phyloP scores from a whole-genome alignment of 2,113 vertebrate species.

The Shinisaurus crocodilurus region DNA sequence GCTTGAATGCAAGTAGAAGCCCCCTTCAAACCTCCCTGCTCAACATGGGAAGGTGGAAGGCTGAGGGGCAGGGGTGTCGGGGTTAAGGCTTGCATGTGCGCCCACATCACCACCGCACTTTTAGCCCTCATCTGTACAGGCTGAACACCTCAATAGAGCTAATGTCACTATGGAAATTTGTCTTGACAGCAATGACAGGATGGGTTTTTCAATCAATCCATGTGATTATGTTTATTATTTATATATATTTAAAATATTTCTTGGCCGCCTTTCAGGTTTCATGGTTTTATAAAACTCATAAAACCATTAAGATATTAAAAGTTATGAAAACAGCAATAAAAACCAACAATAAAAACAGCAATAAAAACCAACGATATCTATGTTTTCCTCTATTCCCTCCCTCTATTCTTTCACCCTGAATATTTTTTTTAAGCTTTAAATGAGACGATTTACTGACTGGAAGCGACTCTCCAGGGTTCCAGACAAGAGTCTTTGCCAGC shows the following conservation, averaged over 20 bases:
- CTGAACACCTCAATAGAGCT: neutral
- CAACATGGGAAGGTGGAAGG: neutral
- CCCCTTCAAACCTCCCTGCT: neutral
- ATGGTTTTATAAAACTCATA: too few species aligned
- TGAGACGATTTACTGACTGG: neutral
- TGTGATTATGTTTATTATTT: too few species aligned
- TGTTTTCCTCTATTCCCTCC: neutral
- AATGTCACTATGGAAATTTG: constrained; percentile 20
- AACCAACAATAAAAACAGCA: too few species aligned
- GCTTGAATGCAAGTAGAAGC: neutral
- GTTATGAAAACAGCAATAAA: too few species aligned
- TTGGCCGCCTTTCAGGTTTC: too few species aligned
- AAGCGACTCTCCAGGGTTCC: neutral
- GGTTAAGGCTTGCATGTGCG: neutral
- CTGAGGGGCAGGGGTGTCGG: neutral
- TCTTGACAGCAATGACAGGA: neutral
- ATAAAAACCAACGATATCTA: too few species aligned
- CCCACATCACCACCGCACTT: too few species aligned
- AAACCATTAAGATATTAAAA: too few species aligned
- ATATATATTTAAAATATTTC: too few species aligned
- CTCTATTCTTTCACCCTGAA: too few species aligned
- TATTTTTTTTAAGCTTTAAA: neutral
- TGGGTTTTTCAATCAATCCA: neutral
- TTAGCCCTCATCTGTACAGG: neutral
- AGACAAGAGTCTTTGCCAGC: neutral